These are phyloP conservation scores for Illadopsis cleaveri DNA, from an alignment of 2,113 vertebrate genomes.

Conservation along the genomic window DNA sequence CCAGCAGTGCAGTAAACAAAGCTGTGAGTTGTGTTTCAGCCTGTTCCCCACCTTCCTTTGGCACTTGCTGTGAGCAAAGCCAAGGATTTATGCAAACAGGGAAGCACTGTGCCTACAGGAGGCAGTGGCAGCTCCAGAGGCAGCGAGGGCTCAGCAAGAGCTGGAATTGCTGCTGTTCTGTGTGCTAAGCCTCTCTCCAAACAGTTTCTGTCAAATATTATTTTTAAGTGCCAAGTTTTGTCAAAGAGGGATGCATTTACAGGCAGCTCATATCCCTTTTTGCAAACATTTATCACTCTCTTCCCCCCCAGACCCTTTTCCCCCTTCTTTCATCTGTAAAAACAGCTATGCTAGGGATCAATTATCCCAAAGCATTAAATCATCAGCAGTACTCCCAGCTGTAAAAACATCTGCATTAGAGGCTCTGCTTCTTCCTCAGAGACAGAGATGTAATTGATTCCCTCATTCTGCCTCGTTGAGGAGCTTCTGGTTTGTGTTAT, in stretches of 20 bases:
- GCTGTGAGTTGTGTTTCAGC: neutral
- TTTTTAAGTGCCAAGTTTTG: neutral
- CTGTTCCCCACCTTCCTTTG: neutral
- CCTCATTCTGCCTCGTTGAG: neutral
- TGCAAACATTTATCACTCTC: neutral
- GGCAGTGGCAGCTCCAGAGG: neutral
- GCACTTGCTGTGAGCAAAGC: neutral
- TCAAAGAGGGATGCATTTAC: neutral
- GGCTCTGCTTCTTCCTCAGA: constrained; percentile 20
- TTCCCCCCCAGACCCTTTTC: neutral
- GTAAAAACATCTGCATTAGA: constrained; percentile 63
- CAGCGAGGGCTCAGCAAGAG: neutral
- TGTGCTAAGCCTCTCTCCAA: neutral
- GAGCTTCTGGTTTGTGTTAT: constrained; percentile 58
- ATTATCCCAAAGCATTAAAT: constrained; percentile 39
- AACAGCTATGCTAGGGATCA: neutral
- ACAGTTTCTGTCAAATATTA: neutral
- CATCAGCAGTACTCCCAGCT: constrained; percentile 33
- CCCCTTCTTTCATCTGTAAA: neutral
- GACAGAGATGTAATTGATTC: constrained; percentile 30
- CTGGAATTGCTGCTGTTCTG: neutral
- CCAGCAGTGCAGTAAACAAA: neutral
- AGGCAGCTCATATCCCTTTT: neutral
- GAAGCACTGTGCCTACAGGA: neutral
- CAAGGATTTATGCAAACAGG: neutral